Base-by-base conservation (phyloP, 2,888 invertebrate species). In the Agrotis clavis region DNA sequence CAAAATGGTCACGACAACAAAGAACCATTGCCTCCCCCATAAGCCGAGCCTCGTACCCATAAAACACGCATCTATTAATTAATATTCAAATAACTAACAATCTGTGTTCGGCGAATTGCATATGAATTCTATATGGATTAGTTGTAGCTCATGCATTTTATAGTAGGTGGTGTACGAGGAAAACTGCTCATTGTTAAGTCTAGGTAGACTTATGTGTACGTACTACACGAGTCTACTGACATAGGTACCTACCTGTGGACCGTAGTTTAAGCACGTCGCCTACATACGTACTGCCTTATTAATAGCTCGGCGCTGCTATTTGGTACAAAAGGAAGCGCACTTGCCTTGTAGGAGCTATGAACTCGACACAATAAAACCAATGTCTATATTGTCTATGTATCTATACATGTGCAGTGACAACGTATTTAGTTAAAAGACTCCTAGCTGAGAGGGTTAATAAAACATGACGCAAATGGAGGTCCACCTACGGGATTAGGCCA, bases 41-140 rank as follows among this genome's bases (percentile, higher is more conserved):
- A 85, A 90, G 86, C 86, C 87, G 89, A 86, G 89, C 88, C 87
- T 89, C 87, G 79, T 84, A 86, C 74, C 79, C 86, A 85, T 81
- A 81, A 85, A 78, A 86, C 85, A 82, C 84, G 82, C 79, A 87
- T 65, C 85, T 86, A 87, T 87, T 87, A 88, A 92, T 93, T 91
- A 92, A 92, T 93, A 94, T 94, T 94, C 93, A 92, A 87, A 86
- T 85, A 87, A 89, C 87, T 90, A 89, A 92, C 91, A 90, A 92
- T 92, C 87, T 90, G 88, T 85, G 90, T 92, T 93, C 91, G 88
- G 89, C 84, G 90, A 90, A 91, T 91, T 93, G 93, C 93, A 94
- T 92, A 92, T 91, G 90, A 91, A 92, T 91, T 89, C 88, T 89
- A 89, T 90, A 91, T 90, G 91, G 90, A 89, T 93, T 90, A 91